Base-by-base conservation (phyloP, 2,113 vertebrate species). In the Stigmatopora argus region DNA sequence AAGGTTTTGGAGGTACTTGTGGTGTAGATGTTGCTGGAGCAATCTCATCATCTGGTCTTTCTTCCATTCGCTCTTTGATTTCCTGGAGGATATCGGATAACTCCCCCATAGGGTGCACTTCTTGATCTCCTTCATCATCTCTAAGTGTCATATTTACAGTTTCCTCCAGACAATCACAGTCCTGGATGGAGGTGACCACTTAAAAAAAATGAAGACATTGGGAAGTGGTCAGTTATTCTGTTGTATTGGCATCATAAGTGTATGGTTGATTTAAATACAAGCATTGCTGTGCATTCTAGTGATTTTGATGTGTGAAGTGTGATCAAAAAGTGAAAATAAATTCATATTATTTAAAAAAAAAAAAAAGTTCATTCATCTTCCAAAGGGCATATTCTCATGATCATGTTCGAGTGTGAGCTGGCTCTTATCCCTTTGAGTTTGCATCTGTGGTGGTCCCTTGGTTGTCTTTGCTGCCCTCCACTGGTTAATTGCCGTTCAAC, bases 1-100 rank as follows among this genome's bases (percentile, higher is more conserved):
- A 63, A 26, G 52, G 83, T 80, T 87, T 88, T 10, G 80, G 77
- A 70, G 88, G 88, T 78, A 88, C 85, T 77, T 83, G 79, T 57
- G 87, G 86, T 45, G 89, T 88, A 47, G 89, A 87, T 1, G 78
- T 85, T 69, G 75, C 72, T 17, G 76, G 73, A 47, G 73, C 72
- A 38, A 78, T 77, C 23, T 89, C 83, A n/a, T 85, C 85, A 12
- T 82, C 78, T 61, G 64, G 38, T 70, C 75, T 76, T 19, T 84
- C 82, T 34, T 86, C 83, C 69, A 58, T 68, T 55, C 70, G 78
- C 44, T 86, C 85, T 31, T 70, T 73, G 34, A 34, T 1, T 5
- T 86, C 83, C 65, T 83, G 80, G 72, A 88, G 83, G 51, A 69
- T 77, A 34, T 89, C 86, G 23, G 83, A 68, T 63, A 80, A 70